Conservation (phyloP, 1,140 invertebrate genomes). For the Carposina sasakii region DNA sequence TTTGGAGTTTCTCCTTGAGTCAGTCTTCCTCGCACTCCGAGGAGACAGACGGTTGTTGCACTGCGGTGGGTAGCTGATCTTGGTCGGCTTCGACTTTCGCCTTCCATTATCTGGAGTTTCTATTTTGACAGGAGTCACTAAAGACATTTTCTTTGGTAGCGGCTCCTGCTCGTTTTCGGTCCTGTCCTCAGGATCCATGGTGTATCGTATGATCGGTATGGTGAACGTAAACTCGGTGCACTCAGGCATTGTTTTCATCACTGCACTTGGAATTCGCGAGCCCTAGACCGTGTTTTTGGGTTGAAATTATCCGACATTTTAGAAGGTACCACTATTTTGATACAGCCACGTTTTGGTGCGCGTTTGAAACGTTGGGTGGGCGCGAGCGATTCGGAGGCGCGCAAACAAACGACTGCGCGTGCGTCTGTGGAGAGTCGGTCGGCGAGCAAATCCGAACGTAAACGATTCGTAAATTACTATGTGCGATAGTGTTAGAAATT, state of each 20-base stretch:
- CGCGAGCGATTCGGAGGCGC: slow-evolving; percentile 5
- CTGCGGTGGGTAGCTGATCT: slow-evolving; percentile 61
- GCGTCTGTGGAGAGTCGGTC: not conserved
- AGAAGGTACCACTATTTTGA: slow-evolving; percentile 20
- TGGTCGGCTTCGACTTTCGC: slow-evolving; percentile 51
- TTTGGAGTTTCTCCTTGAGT: slow-evolving; percentile 49
- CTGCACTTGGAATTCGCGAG: slow-evolving; percentile 39
- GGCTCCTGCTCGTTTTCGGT: slow-evolving; percentile 37
- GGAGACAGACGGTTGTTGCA: slow-evolving; percentile 62
- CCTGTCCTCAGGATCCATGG: slow-evolving; percentile 55
- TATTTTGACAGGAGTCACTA: slow-evolving; percentile 58
- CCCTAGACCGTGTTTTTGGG: slow-evolving; percentile 24
- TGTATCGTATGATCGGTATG: slow-evolving; percentile 62
- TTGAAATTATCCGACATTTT: slow-evolving; percentile 47
- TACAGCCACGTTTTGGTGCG: slow-evolving; percentile 11
- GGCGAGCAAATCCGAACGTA: too few species aligned
- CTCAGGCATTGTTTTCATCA: slow-evolving; percentile 61
- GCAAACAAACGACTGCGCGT: slow-evolving; percentile 9
- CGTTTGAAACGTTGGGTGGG: slow-evolving; percentile 7
- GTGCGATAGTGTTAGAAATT: too few species aligned
- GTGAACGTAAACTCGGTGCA: slow-evolving; percentile 61
- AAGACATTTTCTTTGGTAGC: slow-evolving; percentile 58
- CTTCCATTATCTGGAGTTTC: slow-evolving; percentile 56
- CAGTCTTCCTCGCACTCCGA: slow-evolving; percentile 52
- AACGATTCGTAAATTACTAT: too few species aligned